Evolutionary conservation across 30 jellyfish, hydroid and myxozoan species (phyloP).

Genomic region (Pseudorhiza aurosa): DNA sequence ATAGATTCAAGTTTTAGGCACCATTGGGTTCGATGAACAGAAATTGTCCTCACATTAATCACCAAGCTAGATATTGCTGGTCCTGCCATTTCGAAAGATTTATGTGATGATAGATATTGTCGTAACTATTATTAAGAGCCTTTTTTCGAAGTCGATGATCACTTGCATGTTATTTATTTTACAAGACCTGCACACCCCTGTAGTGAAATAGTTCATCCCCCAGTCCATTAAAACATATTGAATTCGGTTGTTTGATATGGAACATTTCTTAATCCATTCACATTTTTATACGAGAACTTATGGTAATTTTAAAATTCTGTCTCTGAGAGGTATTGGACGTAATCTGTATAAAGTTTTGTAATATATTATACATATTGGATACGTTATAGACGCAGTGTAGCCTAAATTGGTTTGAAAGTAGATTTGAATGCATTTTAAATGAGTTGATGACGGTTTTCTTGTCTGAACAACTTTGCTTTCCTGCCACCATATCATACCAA

Average conservation of each 20-base stretch:
- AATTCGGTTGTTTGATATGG: slow-evolving; percentile 44
- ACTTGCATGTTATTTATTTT: too few relatives aligned
- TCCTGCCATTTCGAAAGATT: too few relatives aligned
- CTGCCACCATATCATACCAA: too few relatives aligned
- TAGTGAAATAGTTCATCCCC: slow-evolving; percentile 7
- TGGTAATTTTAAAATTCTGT: slow-evolving; percentile 65
- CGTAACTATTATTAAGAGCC: too few relatives aligned
- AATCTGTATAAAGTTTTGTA: slow-evolving; percentile 83
- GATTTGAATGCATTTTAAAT: slow-evolving; percentile 81
- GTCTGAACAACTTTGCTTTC: too few relatives aligned
- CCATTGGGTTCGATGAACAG: too few relatives aligned
- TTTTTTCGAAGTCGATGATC: too few relatives aligned
- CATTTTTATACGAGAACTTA: slow-evolving; percentile 65
- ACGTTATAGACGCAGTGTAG: slow-evolving; percentile 46
- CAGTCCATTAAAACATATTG: slow-evolving; percentile 5
- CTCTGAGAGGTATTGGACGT: slow-evolving; percentile 74
- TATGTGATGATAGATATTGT: too few relatives aligned
- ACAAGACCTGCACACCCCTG: neutral
- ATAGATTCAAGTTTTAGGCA: too few relatives aligned
- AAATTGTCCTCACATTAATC: too few relatives aligned
- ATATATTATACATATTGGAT: slow-evolving; percentile 77
- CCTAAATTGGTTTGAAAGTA: slow-evolving; percentile 66
- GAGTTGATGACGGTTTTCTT: slow-evolving; percentile 30
- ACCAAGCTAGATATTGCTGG: too few relatives aligned
- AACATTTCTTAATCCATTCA: slow-evolving; percentile 52